Evolutionary conservation across 1,140 invertebrate species (phyloP).

Genomic region (Zaprionus gabonicus): DNA sequence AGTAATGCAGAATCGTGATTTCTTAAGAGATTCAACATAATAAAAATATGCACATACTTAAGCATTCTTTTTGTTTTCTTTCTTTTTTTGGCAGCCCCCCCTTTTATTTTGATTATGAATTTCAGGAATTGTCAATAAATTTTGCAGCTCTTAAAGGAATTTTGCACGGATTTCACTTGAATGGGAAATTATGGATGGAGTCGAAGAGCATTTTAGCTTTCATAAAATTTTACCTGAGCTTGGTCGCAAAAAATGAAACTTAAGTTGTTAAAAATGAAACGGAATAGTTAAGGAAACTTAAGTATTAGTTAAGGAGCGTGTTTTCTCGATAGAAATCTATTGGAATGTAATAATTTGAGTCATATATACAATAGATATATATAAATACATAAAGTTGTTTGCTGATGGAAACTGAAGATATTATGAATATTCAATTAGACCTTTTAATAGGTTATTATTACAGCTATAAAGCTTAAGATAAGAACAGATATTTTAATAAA

Average conservation of each 20-base stretch:
- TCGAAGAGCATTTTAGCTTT: neutral
- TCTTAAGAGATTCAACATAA: constrained; percentile 34
- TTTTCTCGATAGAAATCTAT: too few relatives aligned
- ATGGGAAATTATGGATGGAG: neutral
- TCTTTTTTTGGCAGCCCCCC: neutral
- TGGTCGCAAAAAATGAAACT: neutral
- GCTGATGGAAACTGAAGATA: too few relatives aligned
- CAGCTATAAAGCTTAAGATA: too few relatives aligned
- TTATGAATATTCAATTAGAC: too few relatives aligned
- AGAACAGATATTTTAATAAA: too few relatives aligned
- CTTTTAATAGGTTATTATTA: too few relatives aligned
- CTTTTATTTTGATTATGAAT: constrained; percentile 1
- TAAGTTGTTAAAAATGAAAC: neutral
- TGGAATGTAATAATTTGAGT: too few relatives aligned
- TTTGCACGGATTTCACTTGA: neutral
- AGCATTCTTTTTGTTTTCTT: constrained; percentile 20
- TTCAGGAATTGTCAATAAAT: constrained; percentile 1
- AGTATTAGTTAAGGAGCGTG: too few relatives aligned
- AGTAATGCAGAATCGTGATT: constrained; percentile 19
- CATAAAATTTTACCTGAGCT: neutral
- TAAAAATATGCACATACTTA: constrained; percentile 52
- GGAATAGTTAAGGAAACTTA: neutral
- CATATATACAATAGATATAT: too few relatives aligned
- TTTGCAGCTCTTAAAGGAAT: constrained; percentile 13
- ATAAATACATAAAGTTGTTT: too few relatives aligned